phyloP scores from a whole-genome alignment of 2,113 vertebrate genomes.

The Carassius gibelio region DNA sequence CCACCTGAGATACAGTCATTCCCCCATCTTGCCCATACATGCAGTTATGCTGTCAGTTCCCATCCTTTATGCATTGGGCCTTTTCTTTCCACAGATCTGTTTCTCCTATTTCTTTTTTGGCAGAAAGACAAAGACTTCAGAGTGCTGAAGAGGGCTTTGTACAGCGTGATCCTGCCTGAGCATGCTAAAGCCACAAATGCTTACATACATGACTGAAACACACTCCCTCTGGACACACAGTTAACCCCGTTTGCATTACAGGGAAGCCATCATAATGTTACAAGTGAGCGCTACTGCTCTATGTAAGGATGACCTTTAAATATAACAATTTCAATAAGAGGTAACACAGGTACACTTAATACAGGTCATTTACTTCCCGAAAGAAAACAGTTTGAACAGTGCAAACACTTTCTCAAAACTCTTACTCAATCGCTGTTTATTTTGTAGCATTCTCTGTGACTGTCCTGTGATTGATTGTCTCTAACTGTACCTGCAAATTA shows the following conservation, averaged over 20 bases:
- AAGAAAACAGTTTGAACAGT: neutral
- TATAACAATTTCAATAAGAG: neutral
- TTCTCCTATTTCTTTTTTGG: conserved; percentile 58
- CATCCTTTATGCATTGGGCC: conserved; percentile 64
- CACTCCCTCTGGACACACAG: conserved; percentile 21
- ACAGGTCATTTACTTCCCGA: neutral
- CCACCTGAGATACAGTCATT: conserved; percentile 75
- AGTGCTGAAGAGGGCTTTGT: conserved; percentile 62
- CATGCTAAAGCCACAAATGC: conserved; percentile 48
- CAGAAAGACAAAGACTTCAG: conserved; percentile 70
- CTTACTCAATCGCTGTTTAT: neutral
- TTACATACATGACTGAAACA: conserved; percentile 32
- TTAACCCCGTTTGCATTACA: conserved; percentile 22
- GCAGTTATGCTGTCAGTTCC: conserved; percentile 69
- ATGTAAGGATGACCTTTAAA: neutral
- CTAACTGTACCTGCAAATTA: conserved; percentile 12
- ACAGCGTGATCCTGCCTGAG: conserved; percentile 63
- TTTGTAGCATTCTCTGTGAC: neutral
- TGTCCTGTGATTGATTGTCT: neutral
- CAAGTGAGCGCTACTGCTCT: neutral
- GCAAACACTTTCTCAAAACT: neutral
- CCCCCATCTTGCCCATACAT: conserved; percentile 74
- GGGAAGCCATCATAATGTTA: neutral
- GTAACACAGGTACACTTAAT: neutral
- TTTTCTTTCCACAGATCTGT: conserved; percentile 33